phyloP scores from a whole-genome alignment of 1,140 invertebrate genomes.

The Meloidogyne hapla region DNA sequence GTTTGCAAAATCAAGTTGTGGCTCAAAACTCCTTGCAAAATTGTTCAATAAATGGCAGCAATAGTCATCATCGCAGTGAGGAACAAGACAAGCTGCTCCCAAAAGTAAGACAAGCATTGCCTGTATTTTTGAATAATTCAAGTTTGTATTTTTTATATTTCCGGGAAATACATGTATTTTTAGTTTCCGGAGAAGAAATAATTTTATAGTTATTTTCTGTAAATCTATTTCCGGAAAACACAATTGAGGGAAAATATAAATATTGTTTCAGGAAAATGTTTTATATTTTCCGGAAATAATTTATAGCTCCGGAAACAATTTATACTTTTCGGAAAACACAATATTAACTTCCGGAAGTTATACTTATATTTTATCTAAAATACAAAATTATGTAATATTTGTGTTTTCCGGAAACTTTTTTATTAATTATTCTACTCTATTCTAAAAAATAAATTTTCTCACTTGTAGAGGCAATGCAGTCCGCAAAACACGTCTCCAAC shows the following conservation, averaged over 20 bases:
- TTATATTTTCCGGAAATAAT: too few relatives aligned
- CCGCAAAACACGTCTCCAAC: conserved; percentile 58
- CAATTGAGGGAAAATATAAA: too few relatives aligned
- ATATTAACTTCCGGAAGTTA: too few relatives aligned
- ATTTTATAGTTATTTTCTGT: too few relatives aligned
- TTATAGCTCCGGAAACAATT: too few relatives aligned
- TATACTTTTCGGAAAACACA: too few relatives aligned
- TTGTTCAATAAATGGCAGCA: conserved; percentile 60
- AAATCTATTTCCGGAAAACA: background rate
- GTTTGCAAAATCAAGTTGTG: conserved; percentile 54
- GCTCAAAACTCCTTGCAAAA: conserved; percentile 57
- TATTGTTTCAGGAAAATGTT: background rate
- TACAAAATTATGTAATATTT: too few relatives aligned
- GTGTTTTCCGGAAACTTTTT: too few relatives aligned
- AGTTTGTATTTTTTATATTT: conserved; percentile 1
- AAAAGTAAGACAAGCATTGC: conserved; percentile 58
- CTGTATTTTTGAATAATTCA: conserved; percentile 37
- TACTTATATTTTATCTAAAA: too few relatives aligned
- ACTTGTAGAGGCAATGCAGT: conserved; percentile 60
- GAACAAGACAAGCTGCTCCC: conserved; percentile 59
- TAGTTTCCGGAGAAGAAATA: too few relatives aligned
- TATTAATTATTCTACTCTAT: background rate
- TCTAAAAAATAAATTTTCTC: background rate
- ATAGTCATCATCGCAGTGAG: conserved; percentile 61
- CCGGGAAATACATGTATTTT: too few relatives aligned